Evolutionary conservation across 2,888 invertebrate species (phyloP), one percentile per base, ranked within the genome.

Genomic region (Heliothis peltigera): DNA sequence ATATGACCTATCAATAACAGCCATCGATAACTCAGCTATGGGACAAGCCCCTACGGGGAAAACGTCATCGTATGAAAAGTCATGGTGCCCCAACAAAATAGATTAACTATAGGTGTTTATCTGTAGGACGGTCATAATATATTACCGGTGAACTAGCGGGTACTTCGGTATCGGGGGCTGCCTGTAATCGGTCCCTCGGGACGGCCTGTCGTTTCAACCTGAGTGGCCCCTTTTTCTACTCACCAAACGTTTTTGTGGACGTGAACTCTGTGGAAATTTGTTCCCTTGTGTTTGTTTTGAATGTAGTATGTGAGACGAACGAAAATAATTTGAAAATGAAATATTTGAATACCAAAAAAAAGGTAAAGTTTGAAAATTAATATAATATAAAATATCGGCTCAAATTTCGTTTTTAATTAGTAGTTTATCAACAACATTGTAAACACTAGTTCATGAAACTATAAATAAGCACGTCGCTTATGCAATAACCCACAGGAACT

Each of bases 111-210:
- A 72, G 73, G 78, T 79, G 81, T 79, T 81, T 79, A 82, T 81
- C 59, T 70, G 61, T 48, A 53, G 55, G 48, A 56, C 49, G 56
- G 62, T 74, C 68, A 70, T 75, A 75, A 81, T 79, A 82, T 80
- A 80, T 77, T 74, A 72, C 65, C 74, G 65, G 77, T 75, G 75
- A 71, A 76, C 70, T 69, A 52, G 59, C 51, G 58, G 64, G 57
- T 51, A 52, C 58, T 54, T 53, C 55, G 42, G 53, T 73, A 64
- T 67, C 51, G 54, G 52, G 68, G 77, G 77, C 64, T 64, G 74
- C 64, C 63, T 70, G 67, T 84, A 84, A 87, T 85, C 73, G 79
- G 47, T 69, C 87, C 77, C 79, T 10, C 12, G 83, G 77, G 87
- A 81, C 65, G 53, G 57, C 62, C 72, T 75, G 82, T 80, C 86